These are phyloP conservation scores for Discoglossus pictus DNA, from an alignment of 2,797 vertebrate genomes.

Conservation along the genomic window DNA sequence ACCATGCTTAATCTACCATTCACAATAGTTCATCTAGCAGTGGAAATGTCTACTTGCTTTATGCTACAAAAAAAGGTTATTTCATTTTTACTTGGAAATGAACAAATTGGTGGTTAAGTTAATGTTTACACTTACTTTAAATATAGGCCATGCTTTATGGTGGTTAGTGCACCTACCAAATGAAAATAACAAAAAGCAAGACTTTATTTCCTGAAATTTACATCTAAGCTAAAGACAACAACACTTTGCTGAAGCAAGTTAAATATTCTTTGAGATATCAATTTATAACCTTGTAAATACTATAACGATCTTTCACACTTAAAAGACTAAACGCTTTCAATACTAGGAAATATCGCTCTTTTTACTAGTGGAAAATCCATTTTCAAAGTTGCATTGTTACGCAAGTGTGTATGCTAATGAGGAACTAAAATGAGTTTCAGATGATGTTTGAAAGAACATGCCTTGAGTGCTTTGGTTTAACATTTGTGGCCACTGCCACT, in stretches of 20 bases:
- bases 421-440: constrained; percentile 60
- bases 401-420: constrained; percentile 57
- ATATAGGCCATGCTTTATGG: no score
- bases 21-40: no score
- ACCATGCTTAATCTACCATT: no score
- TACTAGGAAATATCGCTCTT: constrained; percentile 17
- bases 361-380: constrained; percentile 55
- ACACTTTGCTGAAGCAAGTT: background rate
- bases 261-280: constrained; percentile 7
- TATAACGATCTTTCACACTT: constrained; percentile 24
- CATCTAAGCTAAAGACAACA: background rate
- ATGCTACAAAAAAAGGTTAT: no score
- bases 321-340: constrained; percentile 16
- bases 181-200: no score
- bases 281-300: background rate
- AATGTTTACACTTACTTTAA: no score
- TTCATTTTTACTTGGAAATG: no score
- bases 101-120: no score
- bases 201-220: background rate
- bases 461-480: constrained; percentile 50
- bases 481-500: constrained; percentile 50
- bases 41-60: no score
- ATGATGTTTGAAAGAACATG: constrained; percentile 53
- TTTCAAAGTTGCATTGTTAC: constrained; percentile 34
- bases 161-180: no score